Base-by-base conservation (phyloP, 2,888 invertebrate genomes). In the Yponomeuta evonymella region DNA sequence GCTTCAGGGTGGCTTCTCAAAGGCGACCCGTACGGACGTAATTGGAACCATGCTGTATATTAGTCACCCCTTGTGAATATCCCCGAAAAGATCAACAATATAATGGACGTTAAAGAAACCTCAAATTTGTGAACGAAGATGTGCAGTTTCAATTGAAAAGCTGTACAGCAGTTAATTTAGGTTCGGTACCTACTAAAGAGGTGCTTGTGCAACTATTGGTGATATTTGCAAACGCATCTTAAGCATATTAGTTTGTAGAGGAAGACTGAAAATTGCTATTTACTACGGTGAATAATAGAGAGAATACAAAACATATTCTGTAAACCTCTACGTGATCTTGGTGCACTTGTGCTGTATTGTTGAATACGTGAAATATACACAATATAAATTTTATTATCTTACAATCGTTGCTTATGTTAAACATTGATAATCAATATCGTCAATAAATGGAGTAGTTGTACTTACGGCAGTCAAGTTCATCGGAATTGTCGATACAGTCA, bases 401-500 rank as follows among this genome's bases (percentile, higher is more conserved):
- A 43, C 0, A 5, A 43, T 43, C 43, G 43, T 43, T 43, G 43
- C 9, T 43, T 8, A 43, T 43, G 8, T 43, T 43, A 43, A 1
- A 43, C 5, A 8, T 43, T 43, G 8, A 43, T 8, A 43, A 43
- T 43, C 43, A 43, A 43, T 43, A 64, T 23, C n/a, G 9, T 10
- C 29, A 64, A 64, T 64, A 29, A 62, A 15, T 11, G 5, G 23
- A 62, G n/a, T 2, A n/a, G 62, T n/a, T n/a, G 29, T 64, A 93
- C 89, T 86, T 82, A 90, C 93, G 87, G 80, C 94, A 94, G 72
- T 89, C 86, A 66, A 80, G 80, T 84, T 95, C 95, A 76, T 95
- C 95, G 6, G 94, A 94, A 71, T 89, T 89, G 79, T 95, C 95
- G 48, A 79, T 74, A 78, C 95, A 95, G 79, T 95, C 95, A 48